phyloP scores from a whole-genome alignment of 1,140 invertebrate genomes.

The Drosophila funebris region DNA sequence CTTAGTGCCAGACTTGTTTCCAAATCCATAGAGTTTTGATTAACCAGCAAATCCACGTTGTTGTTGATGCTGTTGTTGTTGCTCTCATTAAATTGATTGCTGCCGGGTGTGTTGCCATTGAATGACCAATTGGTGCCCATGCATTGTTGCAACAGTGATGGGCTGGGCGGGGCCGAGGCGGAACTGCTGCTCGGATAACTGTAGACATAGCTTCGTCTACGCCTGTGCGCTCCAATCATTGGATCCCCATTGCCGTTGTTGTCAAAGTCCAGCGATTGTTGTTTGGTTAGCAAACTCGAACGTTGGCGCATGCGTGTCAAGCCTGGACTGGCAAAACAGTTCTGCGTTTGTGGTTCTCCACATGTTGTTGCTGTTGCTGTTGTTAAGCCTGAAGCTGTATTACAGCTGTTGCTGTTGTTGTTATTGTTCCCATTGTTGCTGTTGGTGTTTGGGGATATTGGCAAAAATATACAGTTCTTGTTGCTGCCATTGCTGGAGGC shows the following conservation, averaged over 20 bases:
- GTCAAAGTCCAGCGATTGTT: constrained; percentile 74
- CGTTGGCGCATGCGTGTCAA: constrained; percentile 87
- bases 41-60: constrained; percentile 55
- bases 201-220: constrained; percentile 64
- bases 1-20: constrained; percentile 66
- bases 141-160: constrained; percentile 72
- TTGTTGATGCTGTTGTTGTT: constrained; percentile 30
- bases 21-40: constrained; percentile 78
- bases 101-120: constrained; percentile 40
- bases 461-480: constrained; percentile 92
- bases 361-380: constrained; percentile 87
- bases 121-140: constrained; percentile 54
- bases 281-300: constrained; percentile 62
- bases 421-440: constrained; percentile 57
- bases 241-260: constrained; percentile 62
- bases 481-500: constrained; percentile 84
- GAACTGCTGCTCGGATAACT: constrained; percentile 69
- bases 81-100: constrained; percentile 18
- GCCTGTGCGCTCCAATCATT: constrained; percentile 72
- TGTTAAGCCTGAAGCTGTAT: constrained; percentile 77
- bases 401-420: constrained; percentile 88
- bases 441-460: constrained; percentile 88
- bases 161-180: constrained; percentile 80
- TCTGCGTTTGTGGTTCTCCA: constrained; percentile 80
- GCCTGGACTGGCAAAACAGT: constrained; percentile 93